phyloP scores from a whole-genome alignment of 2,888 invertebrate genomes.

The Coelinius sp. region DNA sequence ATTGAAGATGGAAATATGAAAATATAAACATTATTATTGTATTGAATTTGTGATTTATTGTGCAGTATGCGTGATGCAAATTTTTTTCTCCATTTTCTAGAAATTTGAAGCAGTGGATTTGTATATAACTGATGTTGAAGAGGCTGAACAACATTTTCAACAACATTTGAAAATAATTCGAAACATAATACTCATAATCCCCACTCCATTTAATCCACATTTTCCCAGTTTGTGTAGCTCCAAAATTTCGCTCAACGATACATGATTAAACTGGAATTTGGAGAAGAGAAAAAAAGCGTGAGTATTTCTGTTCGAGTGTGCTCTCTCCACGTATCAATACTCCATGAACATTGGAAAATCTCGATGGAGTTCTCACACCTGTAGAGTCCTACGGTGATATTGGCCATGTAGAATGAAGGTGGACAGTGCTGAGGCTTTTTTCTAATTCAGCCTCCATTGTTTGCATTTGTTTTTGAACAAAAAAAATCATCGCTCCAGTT shows the following conservation, averaged over 20 bases:
- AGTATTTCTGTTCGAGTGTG: not conserved
- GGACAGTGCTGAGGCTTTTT: not conserved
- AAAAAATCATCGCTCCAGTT: constrained; percentile 25
- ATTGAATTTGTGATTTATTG: not conserved
- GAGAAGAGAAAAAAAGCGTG: not conserved
- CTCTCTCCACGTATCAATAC: constrained; percentile 24
- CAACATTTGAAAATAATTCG: not conserved
- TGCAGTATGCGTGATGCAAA: not conserved
- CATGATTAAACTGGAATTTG: not conserved
- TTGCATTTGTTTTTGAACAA: not conserved
- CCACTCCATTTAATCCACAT: not conserved
- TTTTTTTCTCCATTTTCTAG: not conserved
- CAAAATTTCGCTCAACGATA: not conserved
- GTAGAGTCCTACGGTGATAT: constrained; percentile 15
- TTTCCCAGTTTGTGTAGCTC: not conserved
- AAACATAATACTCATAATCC: not conserved
- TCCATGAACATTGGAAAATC: constrained; percentile 14
- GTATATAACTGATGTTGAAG: too few species aligned
- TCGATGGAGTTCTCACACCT: constrained; percentile 28
- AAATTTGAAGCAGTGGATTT: not conserved
- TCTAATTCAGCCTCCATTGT: not conserved
- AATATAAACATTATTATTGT: not conserved
- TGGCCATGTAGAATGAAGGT: not conserved
- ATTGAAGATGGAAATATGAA: not conserved
- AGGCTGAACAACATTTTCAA: not conserved